Conservation (phyloP, 1,140 invertebrate species). For the Trichoplusia ni region DNA sequence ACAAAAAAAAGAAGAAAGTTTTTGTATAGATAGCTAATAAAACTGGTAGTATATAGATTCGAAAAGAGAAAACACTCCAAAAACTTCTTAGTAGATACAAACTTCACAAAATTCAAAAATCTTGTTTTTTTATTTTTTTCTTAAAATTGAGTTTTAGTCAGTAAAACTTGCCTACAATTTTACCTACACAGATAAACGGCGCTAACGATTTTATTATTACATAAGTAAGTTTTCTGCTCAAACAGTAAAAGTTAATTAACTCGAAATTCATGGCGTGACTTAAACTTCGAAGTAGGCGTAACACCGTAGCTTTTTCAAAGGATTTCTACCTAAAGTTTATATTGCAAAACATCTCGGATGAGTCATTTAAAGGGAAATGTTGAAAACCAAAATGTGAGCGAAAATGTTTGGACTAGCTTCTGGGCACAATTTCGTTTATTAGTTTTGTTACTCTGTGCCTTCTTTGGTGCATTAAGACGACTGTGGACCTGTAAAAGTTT, state of each 20-base stretch:
- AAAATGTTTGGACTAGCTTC: conserved; percentile 1
- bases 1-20: background rate
- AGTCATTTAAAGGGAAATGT: conserved; percentile 14
- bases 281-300: conserved; percentile 50
- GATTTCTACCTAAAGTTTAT: conserved; percentile 16
- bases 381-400: background rate
- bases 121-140: background rate
- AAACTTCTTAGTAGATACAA: too few species aligned
- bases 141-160: background rate
- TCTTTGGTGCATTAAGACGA: too few species aligned
- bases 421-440: background rate
- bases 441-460: too few species aligned
- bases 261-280: conserved; percentile 55
- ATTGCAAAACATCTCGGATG: conserved; percentile 10
- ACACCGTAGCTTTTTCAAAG: conserved; percentile 57
- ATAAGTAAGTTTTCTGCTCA: conserved; percentile 21
- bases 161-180: background rate
- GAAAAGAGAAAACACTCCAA: background rate
- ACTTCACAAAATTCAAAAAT: background rate
- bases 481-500: too few species aligned
- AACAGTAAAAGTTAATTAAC: conserved; percentile 62
- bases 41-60: too few species aligned
- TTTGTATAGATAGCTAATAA: too few species aligned
- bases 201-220: conserved; percentile 19
- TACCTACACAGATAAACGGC: background rate